A percentile compares a stretch with the other conserved stretches of the same genome.
phyloP scores from a whole-genome alignment of 64 coral and sea anemone genomes.

The Astreopora myriophthalma region DNA sequence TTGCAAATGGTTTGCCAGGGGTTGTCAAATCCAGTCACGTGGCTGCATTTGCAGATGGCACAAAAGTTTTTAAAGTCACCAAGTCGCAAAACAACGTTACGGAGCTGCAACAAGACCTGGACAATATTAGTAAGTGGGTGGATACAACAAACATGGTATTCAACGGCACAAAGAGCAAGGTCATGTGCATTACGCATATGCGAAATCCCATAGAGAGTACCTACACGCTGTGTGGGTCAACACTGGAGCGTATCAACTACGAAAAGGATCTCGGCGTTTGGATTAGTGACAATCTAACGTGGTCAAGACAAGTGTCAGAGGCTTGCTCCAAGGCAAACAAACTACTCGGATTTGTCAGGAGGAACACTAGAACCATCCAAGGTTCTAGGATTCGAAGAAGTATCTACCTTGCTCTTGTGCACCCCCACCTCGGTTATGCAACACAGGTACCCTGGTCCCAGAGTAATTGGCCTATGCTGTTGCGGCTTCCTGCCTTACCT shows the following conservation, averaged over 20 bases:
- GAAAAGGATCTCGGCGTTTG: not conserved
- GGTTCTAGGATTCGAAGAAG: too few relatives aligned
- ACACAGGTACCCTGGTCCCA: too few relatives aligned
- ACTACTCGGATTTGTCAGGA: not conserved
- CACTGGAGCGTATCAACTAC: too few relatives aligned
- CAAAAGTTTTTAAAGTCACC: slow-evolving; percentile 5
- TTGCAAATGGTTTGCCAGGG: slow-evolving; percentile 6
- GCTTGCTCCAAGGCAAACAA: not conserved
- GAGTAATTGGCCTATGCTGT: too few relatives aligned
- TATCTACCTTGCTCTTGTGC: not conserved
- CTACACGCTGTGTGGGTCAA: not conserved
- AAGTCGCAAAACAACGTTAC: not conserved
- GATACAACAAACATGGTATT: too few relatives aligned
- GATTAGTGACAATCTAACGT: not conserved
- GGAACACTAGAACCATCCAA: not conserved
- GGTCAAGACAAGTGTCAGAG: not conserved
- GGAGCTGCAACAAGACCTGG: too few relatives aligned
- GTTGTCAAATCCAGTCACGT: not conserved
- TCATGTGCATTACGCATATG: too few relatives aligned
- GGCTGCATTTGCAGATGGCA: slow-evolving; percentile 35
- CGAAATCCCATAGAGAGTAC: not conserved
- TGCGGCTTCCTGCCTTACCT: too few relatives aligned
- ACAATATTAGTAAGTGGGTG: too few relatives aligned
- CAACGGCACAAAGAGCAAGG: too few relatives aligned
- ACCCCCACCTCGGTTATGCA: slow-evolving; percentile 15